Evolutionary conservation across 2,113 vertebrate species (phyloP).

Genomic region (Melospiza melodia): DNA sequence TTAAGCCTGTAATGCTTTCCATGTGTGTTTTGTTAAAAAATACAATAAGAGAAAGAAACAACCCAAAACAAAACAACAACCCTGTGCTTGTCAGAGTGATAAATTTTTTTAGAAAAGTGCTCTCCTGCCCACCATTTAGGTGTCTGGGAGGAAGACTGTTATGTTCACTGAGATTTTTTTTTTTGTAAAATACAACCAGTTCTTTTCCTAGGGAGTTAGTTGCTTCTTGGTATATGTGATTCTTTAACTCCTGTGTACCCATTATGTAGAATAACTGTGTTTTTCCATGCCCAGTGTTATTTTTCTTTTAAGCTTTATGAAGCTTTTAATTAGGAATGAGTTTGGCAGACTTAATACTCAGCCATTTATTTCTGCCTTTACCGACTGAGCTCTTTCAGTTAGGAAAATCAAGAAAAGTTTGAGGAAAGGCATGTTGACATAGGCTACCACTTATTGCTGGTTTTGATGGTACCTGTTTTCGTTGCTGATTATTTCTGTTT

Average conservation of each 20-base stretch:
- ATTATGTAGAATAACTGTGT: not conserved
- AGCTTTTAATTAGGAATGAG: conserved; percentile 27
- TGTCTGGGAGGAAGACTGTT: not conserved
- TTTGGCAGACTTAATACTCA: not conserved
- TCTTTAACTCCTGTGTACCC: not conserved
- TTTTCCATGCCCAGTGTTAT: not conserved
- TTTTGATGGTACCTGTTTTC: not conserved
- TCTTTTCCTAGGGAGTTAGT: not conserved
- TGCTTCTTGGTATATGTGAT: not conserved
- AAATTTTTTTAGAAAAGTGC: not conserved
- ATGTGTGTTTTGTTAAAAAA: not conserved
- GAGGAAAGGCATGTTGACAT: not conserved
- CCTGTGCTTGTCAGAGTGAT: not conserved
- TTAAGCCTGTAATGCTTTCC: not conserved
- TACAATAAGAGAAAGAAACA: not conserved
- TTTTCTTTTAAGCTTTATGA: not conserved
- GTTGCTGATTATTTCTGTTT: not conserved
- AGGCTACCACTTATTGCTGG: not conserved
- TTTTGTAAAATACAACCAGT: not conserved
- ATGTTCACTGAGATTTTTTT: not conserved
- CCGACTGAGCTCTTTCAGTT: not conserved
- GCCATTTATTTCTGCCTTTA: not conserved
- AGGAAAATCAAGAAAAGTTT: not conserved
- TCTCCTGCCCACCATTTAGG: not conserved
- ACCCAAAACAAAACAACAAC: not conserved